Conservation (phyloP, 2,113 vertebrate genomes). For the Shinisaurus crocodilurus region DNA sequence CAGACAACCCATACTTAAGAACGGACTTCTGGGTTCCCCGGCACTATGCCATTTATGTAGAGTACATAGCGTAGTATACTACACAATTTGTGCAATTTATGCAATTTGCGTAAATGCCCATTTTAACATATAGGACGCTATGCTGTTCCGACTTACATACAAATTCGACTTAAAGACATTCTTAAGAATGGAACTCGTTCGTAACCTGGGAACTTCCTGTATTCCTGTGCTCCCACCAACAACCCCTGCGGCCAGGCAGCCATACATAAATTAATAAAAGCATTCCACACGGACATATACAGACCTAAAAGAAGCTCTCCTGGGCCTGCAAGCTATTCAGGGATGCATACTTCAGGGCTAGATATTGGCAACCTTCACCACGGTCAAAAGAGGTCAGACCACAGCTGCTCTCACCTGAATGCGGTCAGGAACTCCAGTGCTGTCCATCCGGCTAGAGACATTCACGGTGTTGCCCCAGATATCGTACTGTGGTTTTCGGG, state of each 20-base stretch:
- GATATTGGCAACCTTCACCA: neutral
- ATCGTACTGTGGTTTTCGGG: conserved; percentile 93
- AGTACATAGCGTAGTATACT: too few species aligned
- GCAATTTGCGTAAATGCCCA: too few species aligned
- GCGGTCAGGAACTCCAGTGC: conserved; percentile 91
- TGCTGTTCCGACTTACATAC: too few species aligned
- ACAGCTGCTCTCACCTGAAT: conserved; percentile 85
- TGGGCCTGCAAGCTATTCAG: neutral
- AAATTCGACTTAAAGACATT: too few species aligned
- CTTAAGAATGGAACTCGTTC: too few species aligned
- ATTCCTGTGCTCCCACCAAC: too few species aligned
- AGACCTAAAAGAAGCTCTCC: neutral
- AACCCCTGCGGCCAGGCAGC: neutral
- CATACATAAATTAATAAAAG: neutral
- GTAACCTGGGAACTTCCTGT: too few species aligned
- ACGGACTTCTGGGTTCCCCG: too few species aligned
- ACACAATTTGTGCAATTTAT: too few species aligned
- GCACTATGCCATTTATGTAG: too few species aligned
- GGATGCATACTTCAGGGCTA: neutral
- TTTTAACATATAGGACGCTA: too few species aligned
- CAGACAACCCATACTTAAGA: too few species aligned
- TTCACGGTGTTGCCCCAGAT: conserved; percentile 98
- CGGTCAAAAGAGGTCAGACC: neutral
- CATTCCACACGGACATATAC: neutral
- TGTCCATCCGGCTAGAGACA: conserved; percentile 97